A percentile compares a stretch with the other conserved stretches of the same genome.
Conservation (phyloP, 2,888 invertebrate genomes). For the Therioaphis trifolii region DNA sequence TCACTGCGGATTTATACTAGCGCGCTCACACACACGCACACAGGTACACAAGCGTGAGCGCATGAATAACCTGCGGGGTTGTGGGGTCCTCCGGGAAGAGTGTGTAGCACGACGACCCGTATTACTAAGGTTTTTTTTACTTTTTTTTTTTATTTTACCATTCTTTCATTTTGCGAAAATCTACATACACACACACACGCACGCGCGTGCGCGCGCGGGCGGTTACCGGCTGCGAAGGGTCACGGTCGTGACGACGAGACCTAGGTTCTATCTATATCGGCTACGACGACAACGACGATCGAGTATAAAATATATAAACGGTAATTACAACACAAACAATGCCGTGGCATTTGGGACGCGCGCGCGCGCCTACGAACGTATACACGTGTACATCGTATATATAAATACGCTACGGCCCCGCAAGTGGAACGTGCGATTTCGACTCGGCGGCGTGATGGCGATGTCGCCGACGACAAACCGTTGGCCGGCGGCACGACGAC, state of each 20-base stretch:
- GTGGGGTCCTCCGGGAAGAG: slow-evolving; percentile 22
- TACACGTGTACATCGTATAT: not conserved
- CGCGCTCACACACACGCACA: not conserved
- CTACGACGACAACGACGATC: slow-evolving; percentile 20
- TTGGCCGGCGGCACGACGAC: not conserved
- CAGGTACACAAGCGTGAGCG: too few species aligned
- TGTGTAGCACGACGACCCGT: slow-evolving; percentile 30
- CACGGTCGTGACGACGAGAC: slow-evolving; percentile 54
- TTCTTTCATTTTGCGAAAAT: slow-evolving; percentile 44
- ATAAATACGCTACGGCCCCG: too few species aligned
- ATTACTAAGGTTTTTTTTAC: slow-evolving; percentile 6
- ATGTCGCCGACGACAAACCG: not conserved
- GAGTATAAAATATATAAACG: slow-evolving; percentile 39
- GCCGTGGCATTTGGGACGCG: slow-evolving; percentile 43
- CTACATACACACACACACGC: not conserved
- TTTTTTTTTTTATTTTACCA: not conserved
- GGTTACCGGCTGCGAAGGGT: slow-evolving; percentile 41
- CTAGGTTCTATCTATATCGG: slow-evolving; percentile 4
- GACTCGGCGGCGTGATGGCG: not conserved
- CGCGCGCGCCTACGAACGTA: too few species aligned
- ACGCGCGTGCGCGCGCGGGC: not conserved
- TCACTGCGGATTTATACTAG: not conserved
- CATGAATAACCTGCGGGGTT: not conserved
- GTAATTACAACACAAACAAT: slow-evolving; percentile 56
- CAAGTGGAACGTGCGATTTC: not conserved